These are phyloP conservation scores for Drosophila parvula DNA, from an alignment of 1,140 invertebrate species.

Conservation along the genomic window DNA sequence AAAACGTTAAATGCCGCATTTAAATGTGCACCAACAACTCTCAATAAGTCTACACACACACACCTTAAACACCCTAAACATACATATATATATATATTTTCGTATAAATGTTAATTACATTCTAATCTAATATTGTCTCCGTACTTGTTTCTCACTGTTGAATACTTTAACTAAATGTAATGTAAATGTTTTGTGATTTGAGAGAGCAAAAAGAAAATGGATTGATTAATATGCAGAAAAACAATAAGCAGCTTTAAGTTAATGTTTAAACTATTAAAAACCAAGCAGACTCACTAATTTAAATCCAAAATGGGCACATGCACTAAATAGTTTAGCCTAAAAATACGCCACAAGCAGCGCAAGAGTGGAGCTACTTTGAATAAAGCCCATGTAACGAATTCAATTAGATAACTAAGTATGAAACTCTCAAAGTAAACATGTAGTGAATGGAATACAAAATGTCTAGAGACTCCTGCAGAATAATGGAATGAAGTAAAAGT, in stretches of 20 bases:
- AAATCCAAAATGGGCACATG: slow-evolving; percentile 60
- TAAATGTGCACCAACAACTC: slow-evolving; percentile 59
- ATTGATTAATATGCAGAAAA: slow-evolving; percentile 41
- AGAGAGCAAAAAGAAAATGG: slow-evolving; percentile 47
- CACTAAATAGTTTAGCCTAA: slow-evolving; percentile 75
- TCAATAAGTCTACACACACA: slow-evolving; percentile 57
- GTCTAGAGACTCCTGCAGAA: slow-evolving; percentile 6
- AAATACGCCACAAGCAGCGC: slow-evolving; percentile 52
- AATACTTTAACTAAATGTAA: slow-evolving; percentile 53
- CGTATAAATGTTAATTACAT: slow-evolving; percentile 70
- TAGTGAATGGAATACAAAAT: slow-evolving; percentile 12
- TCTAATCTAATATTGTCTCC: slow-evolving; percentile 56
- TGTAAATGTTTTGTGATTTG: slow-evolving; percentile 74
- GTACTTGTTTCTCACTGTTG: slow-evolving; percentile 56
- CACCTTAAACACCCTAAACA: slow-evolving; percentile 13
- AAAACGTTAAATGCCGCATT: slow-evolving; percentile 69
- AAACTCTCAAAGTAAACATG: slow-evolving; percentile 36
- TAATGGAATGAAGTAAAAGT: slow-evolving; percentile 47
- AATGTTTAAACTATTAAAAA: slow-evolving; percentile 56
- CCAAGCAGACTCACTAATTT: slow-evolving; percentile 64
- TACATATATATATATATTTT: slow-evolving; percentile 58
- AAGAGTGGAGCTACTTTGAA: slow-evolving; percentile 25
- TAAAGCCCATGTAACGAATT: slow-evolving; percentile 42
- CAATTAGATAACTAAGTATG: slow-evolving; percentile 45
- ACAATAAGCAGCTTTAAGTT: slow-evolving; percentile 76